Evolutionary conservation across 2,888 invertebrate genomes (phyloP).

Genomic region (Pterostichus niger): DNA sequence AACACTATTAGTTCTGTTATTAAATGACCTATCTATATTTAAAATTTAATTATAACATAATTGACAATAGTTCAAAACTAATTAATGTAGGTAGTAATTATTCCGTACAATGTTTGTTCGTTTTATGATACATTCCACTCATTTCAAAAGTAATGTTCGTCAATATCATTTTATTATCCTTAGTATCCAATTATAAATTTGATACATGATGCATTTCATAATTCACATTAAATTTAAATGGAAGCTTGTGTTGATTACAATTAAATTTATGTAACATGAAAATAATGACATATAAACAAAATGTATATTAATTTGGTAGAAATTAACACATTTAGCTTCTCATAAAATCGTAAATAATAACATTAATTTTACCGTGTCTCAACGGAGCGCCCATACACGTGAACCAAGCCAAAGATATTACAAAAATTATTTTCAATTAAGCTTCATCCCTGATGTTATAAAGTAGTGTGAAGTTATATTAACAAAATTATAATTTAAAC

Average conservation of each 20-base stretch:
- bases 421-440: slow-evolving; percentile 42
- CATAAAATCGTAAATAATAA: slow-evolving; percentile 17
- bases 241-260: background rate
- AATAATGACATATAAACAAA: background rate
- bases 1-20: too few species aligned
- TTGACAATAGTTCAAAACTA: too few species aligned
- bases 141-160: too few species aligned
- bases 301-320: slow-evolving; percentile 11
- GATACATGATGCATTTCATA: background rate
- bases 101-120: too few species aligned
- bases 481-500: slow-evolving; percentile 19
- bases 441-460: background rate
- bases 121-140: too few species aligned
- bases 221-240: background rate
- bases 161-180: too few species aligned
- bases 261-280: background rate
- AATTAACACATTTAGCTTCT: slow-evolving; percentile 12
- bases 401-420: background rate
- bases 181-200: too few species aligned
- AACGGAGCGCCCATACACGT: background rate
- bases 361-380: slow-evolving; percentile 8
- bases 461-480: slow-evolving; percentile 35
- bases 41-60: too few species aligned
- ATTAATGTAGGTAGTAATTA: too few species aligned
- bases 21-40: too few species aligned